Evolutionary conservation across 2,888 invertebrate species (phyloP).

Genomic region (Xanthia icteritia): DNA sequence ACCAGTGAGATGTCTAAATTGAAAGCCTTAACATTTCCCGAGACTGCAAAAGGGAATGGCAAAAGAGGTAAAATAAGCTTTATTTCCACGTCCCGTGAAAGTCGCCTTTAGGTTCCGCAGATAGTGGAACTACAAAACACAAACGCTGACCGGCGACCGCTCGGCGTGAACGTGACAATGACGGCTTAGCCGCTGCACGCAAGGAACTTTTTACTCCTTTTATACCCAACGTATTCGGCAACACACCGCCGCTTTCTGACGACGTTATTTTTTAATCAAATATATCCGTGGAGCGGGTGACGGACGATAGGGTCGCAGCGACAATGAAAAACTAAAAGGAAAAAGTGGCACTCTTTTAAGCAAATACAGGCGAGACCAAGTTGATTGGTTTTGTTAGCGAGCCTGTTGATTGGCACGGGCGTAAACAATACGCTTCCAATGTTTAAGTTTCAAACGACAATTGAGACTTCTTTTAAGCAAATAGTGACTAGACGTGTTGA

Average conservation of each 20-base stretch:
- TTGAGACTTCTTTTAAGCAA: slow-evolving; percentile 84
- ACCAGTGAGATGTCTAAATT: slow-evolving; percentile 66
- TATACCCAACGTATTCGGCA: slow-evolving; percentile 79
- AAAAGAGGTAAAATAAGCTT: slow-evolving; percentile 61
- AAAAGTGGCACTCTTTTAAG: slow-evolving; percentile 88
- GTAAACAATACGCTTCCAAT: slow-evolving; percentile 88
- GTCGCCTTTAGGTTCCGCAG: slow-evolving; percentile 79
- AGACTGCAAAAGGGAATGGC: slow-evolving; percentile 60
- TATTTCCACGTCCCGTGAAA: slow-evolving; percentile 66
- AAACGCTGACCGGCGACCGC: slow-evolving; percentile 75
- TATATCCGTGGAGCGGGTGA: slow-evolving; percentile 90
- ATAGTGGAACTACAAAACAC: slow-evolving; percentile 87
- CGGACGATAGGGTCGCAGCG: slow-evolving; percentile 89
- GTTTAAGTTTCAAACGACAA: slow-evolving; percentile 89
- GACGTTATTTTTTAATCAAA: slow-evolving; percentile 91
- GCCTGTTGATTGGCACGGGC: slow-evolving; percentile 89
- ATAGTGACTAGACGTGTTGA: slow-evolving; percentile 77
- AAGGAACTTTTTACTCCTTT: slow-evolving; percentile 87
- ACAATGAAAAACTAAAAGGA: slow-evolving; percentile 89
- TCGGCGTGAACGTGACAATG: slow-evolving; percentile 87
- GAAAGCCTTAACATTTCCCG: slow-evolving; percentile 64
- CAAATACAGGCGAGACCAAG: slow-evolving; percentile 91
- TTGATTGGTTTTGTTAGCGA: slow-evolving; percentile 91
- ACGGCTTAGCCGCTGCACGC: slow-evolving; percentile 84
- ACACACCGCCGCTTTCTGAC: slow-evolving; percentile 87